Evolutionary conservation across 2,113 vertebrate genomes (phyloP), one percentile per base, ranked within the genome.

Genomic region (Rhinolophus ferrumequinum): DNA sequence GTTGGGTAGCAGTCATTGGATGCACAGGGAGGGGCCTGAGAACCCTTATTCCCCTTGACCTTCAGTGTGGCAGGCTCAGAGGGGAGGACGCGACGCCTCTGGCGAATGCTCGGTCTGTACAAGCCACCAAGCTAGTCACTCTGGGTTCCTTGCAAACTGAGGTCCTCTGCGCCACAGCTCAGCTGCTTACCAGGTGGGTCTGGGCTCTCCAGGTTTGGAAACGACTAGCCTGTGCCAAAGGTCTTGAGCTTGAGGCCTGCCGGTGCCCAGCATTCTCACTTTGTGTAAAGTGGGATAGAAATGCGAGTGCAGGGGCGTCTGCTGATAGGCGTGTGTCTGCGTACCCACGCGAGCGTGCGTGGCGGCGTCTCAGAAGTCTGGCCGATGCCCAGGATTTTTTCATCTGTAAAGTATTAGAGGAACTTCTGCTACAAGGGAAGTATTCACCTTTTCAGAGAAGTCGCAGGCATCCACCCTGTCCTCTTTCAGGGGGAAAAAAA

Each of bases 301-400:
- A 3, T 0, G 18, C 8, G 62, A 6, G 8, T 28, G 1, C 19
- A 2, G 70, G 28, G 44, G 26, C 5, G 30, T 50, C 62, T 66
- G 73, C 79, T 30, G 64, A 18, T 14, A 7, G 5, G 2, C 44
- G 5, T 8, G 7, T 3, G 18, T 58, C 19, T 50, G 16, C 28
- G 0, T n/a, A 7, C 82, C n/a, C 6, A 4, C 9, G 9, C 10
- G 6, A 73, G 33, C 4, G 6, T 30, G 38, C 38, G 0, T 3
- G 64, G 2, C 4, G 6, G 82, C 54, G 12, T 62, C 52, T 69
- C 28, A 0, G 66, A 38, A 10, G 3, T 9, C 64, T 28, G 70
- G 30, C 75, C 13, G 0, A 1, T 18, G 70, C 54, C 70, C 33
- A 24, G 22, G 30, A 9, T 58, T 62, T 41, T 54, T 44, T 64